These are phyloP conservation scores for Plestiodon gilberti DNA, from an alignment of 2,113 vertebrate species.

Conservation along the genomic window DNA sequence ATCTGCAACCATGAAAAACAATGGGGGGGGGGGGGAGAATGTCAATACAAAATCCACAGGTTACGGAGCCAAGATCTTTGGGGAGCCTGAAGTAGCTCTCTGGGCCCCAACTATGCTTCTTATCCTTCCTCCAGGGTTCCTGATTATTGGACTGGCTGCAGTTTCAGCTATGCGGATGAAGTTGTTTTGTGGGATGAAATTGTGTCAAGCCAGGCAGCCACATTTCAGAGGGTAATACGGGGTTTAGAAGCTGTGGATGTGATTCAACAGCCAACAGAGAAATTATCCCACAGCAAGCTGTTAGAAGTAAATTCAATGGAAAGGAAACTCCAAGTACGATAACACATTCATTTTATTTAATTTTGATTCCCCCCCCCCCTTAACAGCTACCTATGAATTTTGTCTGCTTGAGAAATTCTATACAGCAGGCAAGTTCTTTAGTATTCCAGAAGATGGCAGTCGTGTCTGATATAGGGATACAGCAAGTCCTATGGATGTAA, in stretches of 20 bases:
- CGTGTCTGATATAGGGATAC: not conserved
- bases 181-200: not conserved
- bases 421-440: fast-evolving
- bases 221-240: not conserved
- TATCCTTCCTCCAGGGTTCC: not conserved
- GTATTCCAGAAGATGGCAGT: conserved; percentile 48
- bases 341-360: too few relatives aligned
- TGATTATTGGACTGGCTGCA: not conserved
- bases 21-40: not conserved
- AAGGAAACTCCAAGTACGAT: too few relatives aligned
- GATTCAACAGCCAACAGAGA: not conserved
- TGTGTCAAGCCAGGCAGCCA: not conserved
- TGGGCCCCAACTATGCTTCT: not conserved
- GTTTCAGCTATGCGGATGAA: not conserved
- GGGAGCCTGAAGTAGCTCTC: not conserved
- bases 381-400: too few relatives aligned
- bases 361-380: too few relatives aligned
- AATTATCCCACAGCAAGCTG: not conserved
- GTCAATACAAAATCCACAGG: not conserved
- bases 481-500: too few relatives aligned
- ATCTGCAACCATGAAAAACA: conserved; percentile 72
- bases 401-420: not conserved
- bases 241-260: not conserved
- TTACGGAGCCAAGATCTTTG: not conserved
- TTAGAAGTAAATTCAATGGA: not conserved